Conservation (phyloP, 2,888 invertebrate species). For the Cerceris rybyensis region DNA sequence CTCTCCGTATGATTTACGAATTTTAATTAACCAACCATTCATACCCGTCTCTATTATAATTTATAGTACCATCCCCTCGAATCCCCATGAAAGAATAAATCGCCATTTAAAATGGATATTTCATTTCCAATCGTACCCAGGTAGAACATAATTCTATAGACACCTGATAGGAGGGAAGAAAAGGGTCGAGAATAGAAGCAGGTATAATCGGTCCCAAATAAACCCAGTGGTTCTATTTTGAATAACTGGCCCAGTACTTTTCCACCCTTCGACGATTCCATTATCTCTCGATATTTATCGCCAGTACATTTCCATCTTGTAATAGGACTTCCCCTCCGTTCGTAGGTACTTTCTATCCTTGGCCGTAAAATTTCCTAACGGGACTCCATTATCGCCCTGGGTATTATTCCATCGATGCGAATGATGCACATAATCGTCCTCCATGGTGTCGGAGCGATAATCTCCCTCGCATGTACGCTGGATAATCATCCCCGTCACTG, state of each 20-base stretch:
- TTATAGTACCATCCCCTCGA: too few species aligned
- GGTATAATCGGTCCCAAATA: too few species aligned
- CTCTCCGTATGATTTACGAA: too few species aligned
- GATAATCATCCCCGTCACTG: conserved; percentile 45
- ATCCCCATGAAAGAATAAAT: too few species aligned
- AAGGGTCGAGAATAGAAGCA: too few species aligned
- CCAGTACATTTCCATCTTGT: conserved; percentile 15
- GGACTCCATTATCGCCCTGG: conserved; percentile 14
- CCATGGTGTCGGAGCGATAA: conserved; percentile 34
- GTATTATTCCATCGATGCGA: conserved; percentile 55
- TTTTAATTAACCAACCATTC: too few species aligned
- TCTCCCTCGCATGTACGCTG: conserved; percentile 17
- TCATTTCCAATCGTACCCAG: too few species aligned
- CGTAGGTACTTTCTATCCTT: not conserved
- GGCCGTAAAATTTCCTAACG: conserved; percentile 18
- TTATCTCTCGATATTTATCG: not conserved
- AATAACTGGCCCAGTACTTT: conserved; percentile 12
- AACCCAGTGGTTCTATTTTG: not conserved
- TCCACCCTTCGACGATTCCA: conserved; percentile 1
- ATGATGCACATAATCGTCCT: conserved; percentile 6
- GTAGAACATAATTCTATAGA: too few species aligned
- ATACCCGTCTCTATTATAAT: too few species aligned
- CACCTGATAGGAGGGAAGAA: too few species aligned
- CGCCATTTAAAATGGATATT: too few species aligned
- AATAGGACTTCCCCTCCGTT: not conserved